Conservation (phyloP, 2,113 vertebrate genomes). For the Etheostoma spectabile region DNA sequence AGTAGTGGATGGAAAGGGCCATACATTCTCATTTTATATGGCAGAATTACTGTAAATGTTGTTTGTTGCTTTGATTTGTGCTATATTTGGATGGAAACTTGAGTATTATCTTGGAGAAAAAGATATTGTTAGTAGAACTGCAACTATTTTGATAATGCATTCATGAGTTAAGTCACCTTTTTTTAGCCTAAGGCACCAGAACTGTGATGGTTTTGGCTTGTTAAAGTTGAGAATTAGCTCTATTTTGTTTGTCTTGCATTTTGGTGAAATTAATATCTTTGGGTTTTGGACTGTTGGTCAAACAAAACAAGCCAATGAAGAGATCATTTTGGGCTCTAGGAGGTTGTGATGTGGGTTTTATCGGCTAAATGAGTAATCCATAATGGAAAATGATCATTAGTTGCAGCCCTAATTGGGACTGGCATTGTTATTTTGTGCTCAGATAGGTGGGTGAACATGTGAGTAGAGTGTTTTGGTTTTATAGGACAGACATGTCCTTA, state of each 20-base stretch:
- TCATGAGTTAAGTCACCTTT: neutral
- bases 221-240: neutral
- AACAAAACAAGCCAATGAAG: neutral
- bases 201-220: too few relatives aligned
- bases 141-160: neutral
- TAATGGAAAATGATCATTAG: neutral
- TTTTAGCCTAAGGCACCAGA: too few relatives aligned
- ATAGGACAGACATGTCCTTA: neutral
- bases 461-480: slow-evolving; percentile 4
- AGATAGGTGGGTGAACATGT: neutral
- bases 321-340: neutral
- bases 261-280: neutral
- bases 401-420: neutral
- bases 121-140: neutral
- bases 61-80: neutral
- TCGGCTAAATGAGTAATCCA: neutral
- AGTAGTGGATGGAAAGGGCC: neutral
- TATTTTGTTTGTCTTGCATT: neutral
- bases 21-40: neutral
- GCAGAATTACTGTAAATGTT: neutral
- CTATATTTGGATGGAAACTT: slow-evolving; percentile 4
- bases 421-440: neutral
- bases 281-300: neutral
- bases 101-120: neutral
- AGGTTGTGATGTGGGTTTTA: neutral